Base-by-base conservation (phyloP, 2,888 invertebrate genomes). In the Ornithoptera priamus region DNA sequence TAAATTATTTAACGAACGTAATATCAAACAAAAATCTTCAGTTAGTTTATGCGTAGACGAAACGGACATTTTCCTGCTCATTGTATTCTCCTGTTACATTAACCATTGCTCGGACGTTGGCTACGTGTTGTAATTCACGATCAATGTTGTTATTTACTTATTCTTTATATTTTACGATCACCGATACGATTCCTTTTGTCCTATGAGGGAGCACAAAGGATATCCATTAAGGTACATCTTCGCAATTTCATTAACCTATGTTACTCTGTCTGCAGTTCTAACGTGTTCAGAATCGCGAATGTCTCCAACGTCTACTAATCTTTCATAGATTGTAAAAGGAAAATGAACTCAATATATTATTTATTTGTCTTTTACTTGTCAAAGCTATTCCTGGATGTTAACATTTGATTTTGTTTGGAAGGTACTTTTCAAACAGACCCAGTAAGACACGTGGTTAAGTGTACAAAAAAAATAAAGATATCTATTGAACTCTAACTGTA, bases 11-110 rank as follows among this genome's bases (percentile, higher is more conserved):
- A 10, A 39, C 12, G 8, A 53, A 56, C 18, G 53, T 12, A 17
- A 50, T 63, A 59, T 17, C 30, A 57, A 68, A 42, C 57, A n/a
- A 62, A 10, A 58, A 58, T 18, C 75, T 72, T 75, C 74, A 73
- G 62, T 68, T n/a, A 68, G 12, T 46, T 60, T 58, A 62, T 70
- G 77, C 72, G 78, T 78, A 78, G 78, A 76, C 78, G 65, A 72
- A 75, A 71, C 59, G 74, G 70, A 72, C 80, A 82, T 89, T 89
- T 88, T 89, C 89, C 89, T 89, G 87, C 83, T 85, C 86, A 83
- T 87, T 86, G 85, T 85, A 73, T 78, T 75, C 75, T 78, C 77
- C 79, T 73, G 74, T 74, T 77, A 73, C 77, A 75, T 71, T 76
- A 85, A 83, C 75, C 83, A 84, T 83, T 76, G 72, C 75, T 75